phyloP scores from a whole-genome alignment of 2,797 vertebrate species.

The Sus cebifrons region DNA sequence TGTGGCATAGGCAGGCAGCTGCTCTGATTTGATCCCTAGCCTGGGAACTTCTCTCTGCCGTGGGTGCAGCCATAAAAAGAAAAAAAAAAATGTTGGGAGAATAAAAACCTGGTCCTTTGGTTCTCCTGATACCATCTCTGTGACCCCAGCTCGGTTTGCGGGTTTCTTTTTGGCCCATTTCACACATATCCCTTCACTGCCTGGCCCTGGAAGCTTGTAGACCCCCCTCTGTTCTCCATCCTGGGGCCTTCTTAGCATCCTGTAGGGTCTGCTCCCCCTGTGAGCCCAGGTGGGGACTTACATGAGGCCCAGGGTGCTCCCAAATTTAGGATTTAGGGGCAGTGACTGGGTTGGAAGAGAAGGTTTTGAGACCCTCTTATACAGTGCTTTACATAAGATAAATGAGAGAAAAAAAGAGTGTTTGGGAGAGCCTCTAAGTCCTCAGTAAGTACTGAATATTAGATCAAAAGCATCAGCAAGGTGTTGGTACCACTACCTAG shows the following conservation, averaged over 20 bases:
- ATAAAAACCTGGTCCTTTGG: background rate
- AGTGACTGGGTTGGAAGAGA: background rate
- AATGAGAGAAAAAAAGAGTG: rapidly evolving
- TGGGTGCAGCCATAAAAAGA: no score
- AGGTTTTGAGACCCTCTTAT: background rate
- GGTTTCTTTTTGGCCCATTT: background rate
- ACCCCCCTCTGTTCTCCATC: background rate
- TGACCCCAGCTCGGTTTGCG: background rate
- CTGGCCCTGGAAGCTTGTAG: background rate
- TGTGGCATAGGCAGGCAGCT: no score
- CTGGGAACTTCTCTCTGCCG: no score
- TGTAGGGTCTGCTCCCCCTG: background rate
- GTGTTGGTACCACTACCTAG: background rate
- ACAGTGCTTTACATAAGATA: background rate
- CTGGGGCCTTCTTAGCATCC: no score
- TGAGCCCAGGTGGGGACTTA: background rate
- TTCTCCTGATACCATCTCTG: background rate
- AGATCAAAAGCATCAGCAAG: background rate
- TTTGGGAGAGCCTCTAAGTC: background rate
- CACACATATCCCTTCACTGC: background rate
- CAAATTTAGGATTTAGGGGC: background rate
- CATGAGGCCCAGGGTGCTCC: background rate
- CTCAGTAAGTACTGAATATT: background rate
- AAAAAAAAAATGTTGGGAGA: no score
- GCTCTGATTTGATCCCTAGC: no score